These are phyloP conservation scores for Drosophila hydei DNA, from an alignment of 1,140 invertebrate genomes.

Conservation along the genomic window DNA sequence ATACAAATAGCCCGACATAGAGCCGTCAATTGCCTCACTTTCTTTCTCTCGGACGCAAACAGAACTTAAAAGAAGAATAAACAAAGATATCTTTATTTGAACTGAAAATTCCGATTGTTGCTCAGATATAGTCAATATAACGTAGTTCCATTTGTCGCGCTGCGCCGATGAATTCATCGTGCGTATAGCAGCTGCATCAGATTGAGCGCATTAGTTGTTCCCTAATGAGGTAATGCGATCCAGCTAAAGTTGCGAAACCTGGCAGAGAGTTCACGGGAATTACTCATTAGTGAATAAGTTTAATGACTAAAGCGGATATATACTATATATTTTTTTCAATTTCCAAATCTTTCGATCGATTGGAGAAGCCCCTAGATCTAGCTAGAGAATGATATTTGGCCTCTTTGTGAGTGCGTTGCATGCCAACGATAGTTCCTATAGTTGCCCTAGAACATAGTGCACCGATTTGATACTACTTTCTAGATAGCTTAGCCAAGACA, in stretches of 20 bases:
- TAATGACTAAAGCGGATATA: neutral
- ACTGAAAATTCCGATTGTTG: neutral
- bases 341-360: conserved; percentile 21
- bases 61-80: neutral
- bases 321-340: conserved; percentile 1
- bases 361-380: too few species aligned
- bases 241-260: neutral
- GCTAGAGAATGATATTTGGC: too few species aligned
- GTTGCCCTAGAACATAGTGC: too few species aligned
- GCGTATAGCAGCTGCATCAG: neutral
- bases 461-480: too few species aligned
- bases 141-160: neutral
- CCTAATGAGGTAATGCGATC: conserved; percentile 2
- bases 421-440: too few species aligned
- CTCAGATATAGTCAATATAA: neutral
- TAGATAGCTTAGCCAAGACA: too few species aligned
- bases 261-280: neutral
- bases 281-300: neutral
- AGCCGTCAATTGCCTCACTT: conserved; percentile 9
- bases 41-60: neutral
- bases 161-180: neutral
- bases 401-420: too few species aligned
- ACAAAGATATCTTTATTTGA: neutral
- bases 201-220: too few species aligned
- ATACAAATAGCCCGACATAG: neutral